A percentile compares a stretch with the other conserved stretches of the same genome.
These are phyloP conservation scores for Cyrtodaria siliqua DNA, from an alignment of 2,888 invertebrate species.

Conservation along the genomic window DNA sequence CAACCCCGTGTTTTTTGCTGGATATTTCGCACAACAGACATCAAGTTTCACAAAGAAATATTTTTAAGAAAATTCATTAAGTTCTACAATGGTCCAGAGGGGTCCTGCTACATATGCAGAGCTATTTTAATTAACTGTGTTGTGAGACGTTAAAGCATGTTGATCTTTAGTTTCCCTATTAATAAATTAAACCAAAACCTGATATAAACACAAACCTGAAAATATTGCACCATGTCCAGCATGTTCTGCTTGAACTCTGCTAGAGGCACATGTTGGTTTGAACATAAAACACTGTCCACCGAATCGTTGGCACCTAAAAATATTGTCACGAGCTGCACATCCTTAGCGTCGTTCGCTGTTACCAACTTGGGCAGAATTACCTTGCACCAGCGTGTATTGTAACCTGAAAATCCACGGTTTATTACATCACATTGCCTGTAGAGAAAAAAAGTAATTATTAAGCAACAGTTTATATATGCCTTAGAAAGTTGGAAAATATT, in stretches of 20 bases:
- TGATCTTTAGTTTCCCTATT: too few species aligned
- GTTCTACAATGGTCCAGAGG: too few species aligned
- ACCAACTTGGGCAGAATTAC: conserved; percentile 79
- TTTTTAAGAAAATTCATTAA: too few species aligned
- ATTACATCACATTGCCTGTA: conserved; percentile 84
- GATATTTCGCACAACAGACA: too few species aligned
- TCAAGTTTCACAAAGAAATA: too few species aligned
- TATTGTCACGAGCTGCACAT: conserved; percentile 78
- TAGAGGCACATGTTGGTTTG: conserved; percentile 83
- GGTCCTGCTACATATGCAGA: too few species aligned
- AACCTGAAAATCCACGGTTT: conserved; percentile 84
- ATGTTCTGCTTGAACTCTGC: conserved; percentile 81
- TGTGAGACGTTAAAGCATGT: too few species aligned
- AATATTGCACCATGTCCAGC: conserved; percentile 78
- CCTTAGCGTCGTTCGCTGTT: conserved; percentile 68
- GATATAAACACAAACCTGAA: conserved; percentile 74
- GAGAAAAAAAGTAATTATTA: neutral
- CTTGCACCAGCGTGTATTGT: conserved; percentile 83
- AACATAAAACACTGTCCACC: conserved; percentile 68
- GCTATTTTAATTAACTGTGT: too few species aligned
- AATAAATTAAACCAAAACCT: too few species aligned
- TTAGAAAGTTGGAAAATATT: too few species aligned
- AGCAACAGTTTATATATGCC: too few species aligned
- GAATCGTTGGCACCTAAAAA: conserved; percentile 85
- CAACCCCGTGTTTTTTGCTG: too few species aligned